A percentile compares a stretch with the other conserved stretches of the same genome.
Conservation (phyloP, 1,140 invertebrate species). For the Brevipalpus yothersi region DNA sequence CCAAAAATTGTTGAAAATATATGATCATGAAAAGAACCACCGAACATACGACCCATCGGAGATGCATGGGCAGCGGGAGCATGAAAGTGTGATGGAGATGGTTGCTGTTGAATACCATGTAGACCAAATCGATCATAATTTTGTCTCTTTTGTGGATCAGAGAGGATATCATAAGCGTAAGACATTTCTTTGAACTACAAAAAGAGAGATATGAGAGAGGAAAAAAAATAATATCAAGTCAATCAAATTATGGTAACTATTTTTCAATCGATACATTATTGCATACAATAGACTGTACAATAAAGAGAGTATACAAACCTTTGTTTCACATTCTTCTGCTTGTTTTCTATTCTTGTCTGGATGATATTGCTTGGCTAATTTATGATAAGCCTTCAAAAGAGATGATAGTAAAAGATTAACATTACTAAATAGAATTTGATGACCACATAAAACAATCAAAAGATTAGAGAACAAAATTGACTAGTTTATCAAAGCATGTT, state of each 20-base stretch:
- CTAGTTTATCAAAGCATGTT: background rate
- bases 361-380: constrained; percentile 88
- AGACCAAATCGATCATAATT: constrained; percentile 49
- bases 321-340: constrained; percentile 43
- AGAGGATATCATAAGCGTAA: constrained; percentile 86
- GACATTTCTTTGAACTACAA: constrained; percentile 80
- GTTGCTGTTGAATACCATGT: constrained; percentile 41
- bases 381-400: constrained; percentile 40
- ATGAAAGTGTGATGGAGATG: background rate
- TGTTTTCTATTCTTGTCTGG: constrained; percentile 90
- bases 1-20: constrained; percentile 22
- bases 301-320: no score
- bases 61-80: constrained; percentile 23
- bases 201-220: background rate
- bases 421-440: background rate
- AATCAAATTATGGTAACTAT: background rate
- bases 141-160: constrained; percentile 25
- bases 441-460: background rate
- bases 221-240: background rate
- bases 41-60: constrained; percentile 91
- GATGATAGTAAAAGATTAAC: background rate
- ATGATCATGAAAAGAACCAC: constrained; percentile 78
- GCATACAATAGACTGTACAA: no score
- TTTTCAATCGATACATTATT: no score
- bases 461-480: no score